These are phyloP conservation scores for Nephila pilipes DNA, from an alignment of 1,140 invertebrate species.

Conservation along the genomic window DNA sequence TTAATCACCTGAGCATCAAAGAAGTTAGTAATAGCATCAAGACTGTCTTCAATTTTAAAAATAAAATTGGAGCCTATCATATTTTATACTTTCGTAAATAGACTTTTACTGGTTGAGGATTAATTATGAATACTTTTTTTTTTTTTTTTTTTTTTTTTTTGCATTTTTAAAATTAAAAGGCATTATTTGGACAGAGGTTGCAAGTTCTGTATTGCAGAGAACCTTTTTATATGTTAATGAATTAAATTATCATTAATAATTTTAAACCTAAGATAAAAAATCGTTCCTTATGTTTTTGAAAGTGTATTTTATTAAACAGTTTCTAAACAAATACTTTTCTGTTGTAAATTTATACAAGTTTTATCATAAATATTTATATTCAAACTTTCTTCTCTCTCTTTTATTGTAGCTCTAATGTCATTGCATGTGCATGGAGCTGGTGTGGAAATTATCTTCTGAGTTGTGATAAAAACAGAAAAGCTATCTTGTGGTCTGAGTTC, in stretches of 20 bases:
- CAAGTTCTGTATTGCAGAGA: neutral
- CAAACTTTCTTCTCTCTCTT: conserved; percentile 78
- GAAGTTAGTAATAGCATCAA: too few relatives aligned
- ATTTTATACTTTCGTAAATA: too few relatives aligned
- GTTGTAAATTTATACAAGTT: neutral
- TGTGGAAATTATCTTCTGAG: conserved; percentile 91
- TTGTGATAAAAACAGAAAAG: conserved; percentile 92
- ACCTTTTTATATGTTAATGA: neutral
- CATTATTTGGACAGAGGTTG: too few relatives aligned
- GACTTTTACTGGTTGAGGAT: too few relatives aligned
- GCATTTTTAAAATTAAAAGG: too few relatives aligned
- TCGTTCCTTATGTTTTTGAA: neutral
- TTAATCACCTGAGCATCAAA: too few relatives aligned
- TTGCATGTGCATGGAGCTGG: conserved; percentile 95
- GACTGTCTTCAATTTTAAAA: too few relatives aligned
- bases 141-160: too few relatives aligned
- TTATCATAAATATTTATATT: conserved; percentile 12
- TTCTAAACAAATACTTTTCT: neutral
- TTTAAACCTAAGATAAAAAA: neutral
- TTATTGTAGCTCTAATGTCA: conserved; percentile 89
- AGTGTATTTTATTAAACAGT: neutral
- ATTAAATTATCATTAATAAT: neutral
- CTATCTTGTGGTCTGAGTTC: conserved; percentile 88
- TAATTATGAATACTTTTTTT: too few relatives aligned
- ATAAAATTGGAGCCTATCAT: too few relatives aligned